phyloP scores from a whole-genome alignment of 2,888 invertebrate genomes.

The Julus scandinavius region DNA sequence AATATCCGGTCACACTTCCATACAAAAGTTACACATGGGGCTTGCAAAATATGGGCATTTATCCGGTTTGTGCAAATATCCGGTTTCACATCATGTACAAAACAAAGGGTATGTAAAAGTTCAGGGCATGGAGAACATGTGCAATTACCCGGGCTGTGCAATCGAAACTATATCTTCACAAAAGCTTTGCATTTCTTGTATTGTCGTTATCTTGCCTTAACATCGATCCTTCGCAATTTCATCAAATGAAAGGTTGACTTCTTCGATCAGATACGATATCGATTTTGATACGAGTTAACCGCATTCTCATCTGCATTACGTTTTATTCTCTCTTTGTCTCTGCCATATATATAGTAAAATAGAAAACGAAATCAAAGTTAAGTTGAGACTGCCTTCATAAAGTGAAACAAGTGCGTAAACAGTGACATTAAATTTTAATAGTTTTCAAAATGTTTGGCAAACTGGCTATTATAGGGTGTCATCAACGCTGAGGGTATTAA shows the following conservation, averaged over 20 bases:
- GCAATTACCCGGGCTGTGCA: no score
- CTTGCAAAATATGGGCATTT: no score
- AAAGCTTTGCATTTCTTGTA: no score
- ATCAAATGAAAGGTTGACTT: not conserved
- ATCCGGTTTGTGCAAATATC: no score
- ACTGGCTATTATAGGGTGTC: not conserved
- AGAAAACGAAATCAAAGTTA: not conserved
- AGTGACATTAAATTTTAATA: conserved; percentile 9
- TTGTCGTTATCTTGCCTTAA: not conserved
- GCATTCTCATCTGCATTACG: conserved; percentile 28
- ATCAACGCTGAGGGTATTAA: not conserved
- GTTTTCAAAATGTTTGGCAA: not conserved
- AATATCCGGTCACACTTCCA: no score
- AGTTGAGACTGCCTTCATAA: not conserved
- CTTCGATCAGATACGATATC: not conserved
- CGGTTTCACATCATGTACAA: no score
- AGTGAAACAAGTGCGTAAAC: not conserved
- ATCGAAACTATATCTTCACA: no score
- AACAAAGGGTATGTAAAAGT: no score
- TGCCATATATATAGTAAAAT: not conserved
- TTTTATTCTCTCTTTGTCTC: not conserved
- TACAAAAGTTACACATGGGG: no score
- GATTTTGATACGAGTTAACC: not conserved
- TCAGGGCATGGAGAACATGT: no score
- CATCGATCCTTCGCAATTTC: not conserved